phyloP scores from a whole-genome alignment of 2,113 vertebrate genomes.

The Mobula hypostoma region DNA sequence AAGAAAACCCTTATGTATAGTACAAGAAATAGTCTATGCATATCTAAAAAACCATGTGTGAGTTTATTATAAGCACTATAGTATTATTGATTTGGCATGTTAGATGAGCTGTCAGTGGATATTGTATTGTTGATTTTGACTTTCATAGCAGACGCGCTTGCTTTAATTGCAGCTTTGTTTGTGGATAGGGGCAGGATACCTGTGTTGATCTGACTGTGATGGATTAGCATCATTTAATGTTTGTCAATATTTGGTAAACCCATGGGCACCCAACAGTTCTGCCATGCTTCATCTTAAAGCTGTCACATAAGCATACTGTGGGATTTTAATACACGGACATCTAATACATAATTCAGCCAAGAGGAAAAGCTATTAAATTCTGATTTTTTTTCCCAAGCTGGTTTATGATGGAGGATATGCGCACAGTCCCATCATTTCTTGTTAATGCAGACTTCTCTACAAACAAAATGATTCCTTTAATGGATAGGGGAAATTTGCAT shows the following conservation, averaged over 20 bases:
- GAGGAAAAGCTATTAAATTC: constrained; percentile 38
- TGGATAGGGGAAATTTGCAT: constrained; percentile 37
- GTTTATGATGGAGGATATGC: constrained; percentile 36
- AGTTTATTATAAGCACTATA: background rate
- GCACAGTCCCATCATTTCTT: constrained; percentile 34
- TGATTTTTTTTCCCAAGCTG: constrained; percentile 35
- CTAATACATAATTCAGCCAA: constrained; percentile 37
- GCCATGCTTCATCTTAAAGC: constrained; percentile 37
- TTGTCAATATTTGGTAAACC: constrained; percentile 79
- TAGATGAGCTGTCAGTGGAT: constrained; percentile 72
- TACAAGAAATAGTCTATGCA: background rate
- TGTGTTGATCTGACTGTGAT: constrained; percentile 67
- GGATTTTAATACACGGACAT: constrained; percentile 34
- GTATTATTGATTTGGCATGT: constrained; percentile 75
- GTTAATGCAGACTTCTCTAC: constrained; percentile 35
- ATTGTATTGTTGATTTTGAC: constrained; percentile 77
- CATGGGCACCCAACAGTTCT: constrained; percentile 59
- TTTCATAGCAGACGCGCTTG: constrained; percentile 78
- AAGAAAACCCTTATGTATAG: background rate
- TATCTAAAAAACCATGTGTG: constrained; percentile 1
- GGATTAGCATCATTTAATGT: constrained; percentile 75
- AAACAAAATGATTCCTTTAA: constrained; percentile 35
- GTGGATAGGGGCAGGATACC: constrained; percentile 73
- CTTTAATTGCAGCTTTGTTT: constrained; percentile 76
- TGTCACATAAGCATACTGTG: constrained; percentile 35